Base-by-base conservation (phyloP, 2,113 vertebrate species). In the Petrocephalus zakoni region DNA sequence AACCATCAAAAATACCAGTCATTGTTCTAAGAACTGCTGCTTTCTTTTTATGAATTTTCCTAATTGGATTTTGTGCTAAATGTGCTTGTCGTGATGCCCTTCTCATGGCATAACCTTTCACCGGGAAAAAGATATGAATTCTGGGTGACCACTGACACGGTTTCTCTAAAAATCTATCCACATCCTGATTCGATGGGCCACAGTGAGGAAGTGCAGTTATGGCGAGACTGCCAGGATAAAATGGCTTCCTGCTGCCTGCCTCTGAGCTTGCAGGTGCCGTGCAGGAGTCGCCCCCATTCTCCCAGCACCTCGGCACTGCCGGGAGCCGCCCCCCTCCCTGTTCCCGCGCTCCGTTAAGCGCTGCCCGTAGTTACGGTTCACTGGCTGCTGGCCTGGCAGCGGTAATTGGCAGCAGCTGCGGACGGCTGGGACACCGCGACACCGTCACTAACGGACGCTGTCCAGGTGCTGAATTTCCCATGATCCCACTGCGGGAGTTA, bases 391-490 rank as follows among this genome's bases (percentile, higher is more conserved):
- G 46, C 49, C 47, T 51, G 81, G 81, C 42, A 83, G 46, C 22
- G 21, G 34, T 83, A 83, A 83, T 5, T 83, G 42, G 37, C 81
- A 78, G 81, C 81, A 84, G 47, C 81, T 84, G 81, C 22, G 22
- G 82, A 6, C 25, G 29, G 52, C 72, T 56, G 85, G 13, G 85
- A 2, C 6, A 29, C 22, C 21, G 22, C n/a, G 34, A 55, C 51
- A 34, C n/a, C 21, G 10, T 25, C 25, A 55, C 19, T 86, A n/a
- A 21, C 34, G 10, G 84, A 34, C 25, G 25, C 84, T 53, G 51
- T 55, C 85, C 85, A 86, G 53, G 51, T 58, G 85, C 52, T 86
- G 85, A 86, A 55, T 34, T 37, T 56, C 53, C 29, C 51, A 86
- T 55, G 6, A 22, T 86, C 8, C 19, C 49, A 29, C 51, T 49